Base-by-base conservation (phyloP, 1,140 invertebrate genomes). In the Holotrichia oblita region DNA sequence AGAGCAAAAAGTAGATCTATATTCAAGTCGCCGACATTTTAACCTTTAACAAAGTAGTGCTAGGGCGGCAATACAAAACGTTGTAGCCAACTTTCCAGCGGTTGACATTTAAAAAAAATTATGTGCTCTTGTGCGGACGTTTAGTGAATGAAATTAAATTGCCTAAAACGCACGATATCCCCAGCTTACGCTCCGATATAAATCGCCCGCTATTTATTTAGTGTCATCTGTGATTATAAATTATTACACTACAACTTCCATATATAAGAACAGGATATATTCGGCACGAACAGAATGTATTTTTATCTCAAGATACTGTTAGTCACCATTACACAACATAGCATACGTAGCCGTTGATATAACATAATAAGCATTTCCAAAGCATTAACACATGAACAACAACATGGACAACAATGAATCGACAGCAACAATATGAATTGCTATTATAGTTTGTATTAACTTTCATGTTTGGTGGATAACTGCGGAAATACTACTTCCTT, bases 1-100 rank as follows among this genome's bases (percentile, higher is more conserved):
- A 69, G 61, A 69, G 61, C 61, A 69, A 69, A 69, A 69, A 34
- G 22, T 34, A 69, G 17, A 69, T 22, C 61, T 69, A 69, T 69
- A 69, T 69, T 69, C 61, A 34, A 69, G 61, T 22, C 61, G 61
- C 61, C 61, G 61, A 69, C 61, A 69, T 69, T 69, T 34, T 69
- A 69, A 69, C 61, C 61, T 69, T 69, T 69, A 69, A 7, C 61
- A 69, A 10, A 69, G 61, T 22, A 22, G 22, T 10, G 61, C 61
- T 22, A 34, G 61, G 61, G 24, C 61, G 22, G 61, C 22, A 27
- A 27, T 69, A 69, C 61, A 69, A 69, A 69, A 22, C 61, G 61
- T 12, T 69, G 10, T 9, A 69, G 61, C 20, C 27, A 69, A 69
- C 61, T 34, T 34, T 24, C 61, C 61, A 20, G 22, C 61, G 22